Percentiles rank a stretch among this genome's conserved stretches.
phyloP scores from a whole-genome alignment of 2,113 vertebrate species.

The Poeciliopsis retropinna region DNA sequence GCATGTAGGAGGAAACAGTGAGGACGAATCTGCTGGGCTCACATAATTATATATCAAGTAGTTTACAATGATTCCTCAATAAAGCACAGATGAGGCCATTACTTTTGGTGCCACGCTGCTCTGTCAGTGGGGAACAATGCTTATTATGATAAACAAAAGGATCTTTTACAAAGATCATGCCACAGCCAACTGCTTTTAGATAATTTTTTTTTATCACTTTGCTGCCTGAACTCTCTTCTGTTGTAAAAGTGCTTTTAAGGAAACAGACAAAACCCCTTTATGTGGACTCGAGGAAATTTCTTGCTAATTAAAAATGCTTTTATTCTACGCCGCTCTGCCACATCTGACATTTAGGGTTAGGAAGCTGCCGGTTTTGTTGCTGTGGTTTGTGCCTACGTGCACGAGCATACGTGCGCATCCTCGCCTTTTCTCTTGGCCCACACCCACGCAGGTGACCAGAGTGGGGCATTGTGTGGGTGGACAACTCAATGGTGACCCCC shows the following conservation, averaged over 20 bases:
- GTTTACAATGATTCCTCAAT: conserved; percentile 49
- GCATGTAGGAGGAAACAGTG: conserved; percentile 76
- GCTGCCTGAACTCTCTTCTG: conserved; percentile 30
- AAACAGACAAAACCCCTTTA: conserved; percentile 38
- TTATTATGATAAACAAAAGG: conserved; percentile 59
- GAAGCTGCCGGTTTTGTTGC: conserved; percentile 24
- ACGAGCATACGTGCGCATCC: conserved; percentile 18
- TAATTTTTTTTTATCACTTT: conserved; percentile 26
- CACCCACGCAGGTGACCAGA: conserved; percentile 76
- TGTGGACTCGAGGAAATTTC: conserved; percentile 51
- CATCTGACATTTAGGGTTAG: conserved; percentile 45
- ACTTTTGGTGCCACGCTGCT: conserved; percentile 45
- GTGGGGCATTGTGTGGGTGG: conserved; percentile 70
- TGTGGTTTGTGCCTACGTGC: conserved; percentile 14
- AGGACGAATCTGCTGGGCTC: conserved; percentile 61
- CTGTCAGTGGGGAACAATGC: conserved; percentile 49
- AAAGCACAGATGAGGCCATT: conserved; percentile 54
- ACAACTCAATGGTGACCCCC: conserved; percentile 70
- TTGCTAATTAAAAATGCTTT: conserved; percentile 57
- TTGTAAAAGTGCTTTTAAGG: conserved; percentile 42
- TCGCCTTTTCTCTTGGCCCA: conserved; percentile 49
- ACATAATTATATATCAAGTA: conserved; percentile 68
- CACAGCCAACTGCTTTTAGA: conserved; percentile 52
- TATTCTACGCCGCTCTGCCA: conserved; percentile 30
- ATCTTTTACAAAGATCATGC: conserved; percentile 13